phyloP scores from a whole-genome alignment of 2,113 vertebrate species.

The Smithornis capensis region DNA sequence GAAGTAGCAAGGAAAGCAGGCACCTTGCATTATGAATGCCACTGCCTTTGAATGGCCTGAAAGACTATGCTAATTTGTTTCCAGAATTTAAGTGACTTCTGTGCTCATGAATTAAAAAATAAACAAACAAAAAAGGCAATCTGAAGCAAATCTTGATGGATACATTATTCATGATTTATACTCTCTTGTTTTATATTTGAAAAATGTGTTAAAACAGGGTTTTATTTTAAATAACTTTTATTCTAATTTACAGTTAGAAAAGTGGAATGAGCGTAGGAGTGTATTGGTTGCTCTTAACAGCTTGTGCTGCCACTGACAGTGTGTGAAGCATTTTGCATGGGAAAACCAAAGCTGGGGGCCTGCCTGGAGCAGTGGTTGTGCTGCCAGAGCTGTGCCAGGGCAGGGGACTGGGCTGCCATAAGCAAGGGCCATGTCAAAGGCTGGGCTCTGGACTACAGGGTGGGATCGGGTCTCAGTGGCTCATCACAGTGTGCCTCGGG shows the following conservation, averaged over 20 bases:
- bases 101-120: conserved; percentile 45
- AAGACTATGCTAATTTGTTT: conserved; percentile 44
- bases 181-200: not conserved
- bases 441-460: not conserved
- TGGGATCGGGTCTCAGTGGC: not conserved
- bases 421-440: not conserved
- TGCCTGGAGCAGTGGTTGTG: not conserved
- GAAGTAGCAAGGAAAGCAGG: not conserved
- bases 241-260: not conserved
- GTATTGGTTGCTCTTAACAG: not conserved
- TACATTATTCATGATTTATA: conserved; percentile 43
- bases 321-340: not conserved
- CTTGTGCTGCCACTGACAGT: not conserved
- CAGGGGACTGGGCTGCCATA: not conserved
- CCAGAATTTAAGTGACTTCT: conserved; percentile 44
- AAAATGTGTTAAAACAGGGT: conserved; percentile 51
- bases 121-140: conserved; percentile 53
- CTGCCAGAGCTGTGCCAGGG: not conserved
- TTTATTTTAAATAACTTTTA: conserved; percentile 43
- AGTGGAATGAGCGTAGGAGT: not conserved
- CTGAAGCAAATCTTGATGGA: conserved; percentile 1
- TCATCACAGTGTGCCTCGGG: not conserved
- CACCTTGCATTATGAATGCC: not conserved
- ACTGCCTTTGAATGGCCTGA: not conserved
- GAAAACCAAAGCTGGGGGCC: not conserved